Evolutionary conservation across 1,140 invertebrate genomes (phyloP), one percentile per base, ranked within the genome.

Genomic region (Sinonovacula constricta): DNA sequence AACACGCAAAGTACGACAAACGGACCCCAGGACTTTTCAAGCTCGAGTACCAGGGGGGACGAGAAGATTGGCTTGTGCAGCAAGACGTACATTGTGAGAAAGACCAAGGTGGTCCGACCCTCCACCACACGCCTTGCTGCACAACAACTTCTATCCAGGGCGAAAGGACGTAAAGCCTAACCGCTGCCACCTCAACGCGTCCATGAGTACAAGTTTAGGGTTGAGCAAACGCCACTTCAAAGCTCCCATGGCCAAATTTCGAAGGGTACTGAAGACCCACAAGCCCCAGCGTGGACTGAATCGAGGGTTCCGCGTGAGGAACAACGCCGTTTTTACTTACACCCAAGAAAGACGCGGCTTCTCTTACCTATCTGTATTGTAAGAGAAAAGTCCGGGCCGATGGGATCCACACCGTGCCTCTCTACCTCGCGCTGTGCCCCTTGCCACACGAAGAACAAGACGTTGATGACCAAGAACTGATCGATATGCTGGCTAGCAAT

Each of bases 121-220:
- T 22, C 57, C 36, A 30, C 22, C 26, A 53, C n/a, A 18, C 34
- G 53, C 15, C 33, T 67, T 15, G 18, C 28, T 26, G 74, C 65
- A 15, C 34, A 39, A 7, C 24, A 49, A 5, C 10, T 78, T 22
- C 59, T 75, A 7, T n/a, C n/a, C n/a, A n/a, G n/a, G n/a, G n/a
- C n/a, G n/a, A n/a, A n/a, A n/a, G n/a, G n/a, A n/a, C n/a, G n/a
- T n/a, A n/a, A n/a, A n/a, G n/a, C n/a, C n/a, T n/a, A n/a, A n/a
- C n/a, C n/a, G n/a, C n/a, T n/a, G n/a, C n/a, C n/a, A n/a, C n/a
- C n/a, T n/a, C n/a, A n/a, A n/a, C n/a, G n/a, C n/a, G n/a, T n/a
- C n/a, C n/a, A n/a, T 18, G 57, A 69, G 14, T 45, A 28, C 22
- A 81, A 75, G 36, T 81, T 75, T 24, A 81, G 79, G 79, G 15